phyloP scores from a whole-genome alignment of 1,140 invertebrate genomes.

The Liolophura sinensis region DNA sequence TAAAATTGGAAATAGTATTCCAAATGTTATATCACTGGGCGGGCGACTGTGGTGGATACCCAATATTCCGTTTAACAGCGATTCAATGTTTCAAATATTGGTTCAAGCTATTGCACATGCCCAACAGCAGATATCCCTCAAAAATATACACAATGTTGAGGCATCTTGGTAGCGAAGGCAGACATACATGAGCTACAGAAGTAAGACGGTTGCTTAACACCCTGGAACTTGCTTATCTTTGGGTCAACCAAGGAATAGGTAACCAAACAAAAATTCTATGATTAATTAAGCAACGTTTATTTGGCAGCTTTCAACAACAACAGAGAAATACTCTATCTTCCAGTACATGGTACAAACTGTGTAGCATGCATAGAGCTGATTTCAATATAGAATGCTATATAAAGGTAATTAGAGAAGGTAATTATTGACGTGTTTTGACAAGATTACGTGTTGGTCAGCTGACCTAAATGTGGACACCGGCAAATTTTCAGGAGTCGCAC shows the following conservation, averaged over 20 bases:
- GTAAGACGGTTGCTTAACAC: constrained; percentile 2
- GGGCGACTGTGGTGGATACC: constrained; percentile 10
- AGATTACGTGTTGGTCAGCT: too few species aligned
- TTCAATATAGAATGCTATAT: too few species aligned
- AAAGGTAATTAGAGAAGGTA: too few species aligned
- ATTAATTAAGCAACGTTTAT: constrained; percentile 11
- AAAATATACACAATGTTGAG: constrained; percentile 16
- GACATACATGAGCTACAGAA: constrained; percentile 8
- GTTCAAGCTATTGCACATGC: constrained; percentile 14
- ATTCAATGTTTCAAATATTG: constrained; percentile 13
- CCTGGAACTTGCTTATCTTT: constrained; percentile 11
- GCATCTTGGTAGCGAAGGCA: constrained; percentile 4
- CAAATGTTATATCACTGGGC: not conserved
- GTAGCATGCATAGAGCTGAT: too few species aligned
- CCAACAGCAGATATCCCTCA: constrained; percentile 6
- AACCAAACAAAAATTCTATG: constrained; percentile 5
- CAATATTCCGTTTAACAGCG: constrained; percentile 7
- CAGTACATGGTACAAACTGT: too few species aligned
- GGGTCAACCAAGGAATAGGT: constrained; percentile 3
- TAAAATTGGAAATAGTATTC: too few species aligned
- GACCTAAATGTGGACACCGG: too few species aligned
- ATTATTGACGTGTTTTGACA: too few species aligned
- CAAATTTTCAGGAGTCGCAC: too few species aligned
- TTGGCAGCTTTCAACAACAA: not conserved
- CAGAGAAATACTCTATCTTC: too few species aligned